phyloP scores from a whole-genome alignment of 2,888 invertebrate genomes.

The Drosophila meridionalis region DNA sequence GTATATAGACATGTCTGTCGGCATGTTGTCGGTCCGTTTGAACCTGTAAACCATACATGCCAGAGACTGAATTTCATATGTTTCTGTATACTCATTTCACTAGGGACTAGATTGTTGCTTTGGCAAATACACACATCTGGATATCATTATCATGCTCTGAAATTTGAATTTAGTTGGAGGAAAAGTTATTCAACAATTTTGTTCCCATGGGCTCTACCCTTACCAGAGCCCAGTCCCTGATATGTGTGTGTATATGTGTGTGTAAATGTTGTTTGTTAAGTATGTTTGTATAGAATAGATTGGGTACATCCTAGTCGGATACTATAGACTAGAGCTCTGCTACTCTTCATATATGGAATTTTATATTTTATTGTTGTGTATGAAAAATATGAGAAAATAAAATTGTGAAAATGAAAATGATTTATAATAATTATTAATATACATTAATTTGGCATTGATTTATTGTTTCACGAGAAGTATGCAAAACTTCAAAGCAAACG shows the following conservation, averaged over 20 bases:
- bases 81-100: background rate
- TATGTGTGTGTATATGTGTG: background rate
- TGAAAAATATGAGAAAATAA: too few relatives aligned
- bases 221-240: background rate
- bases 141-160: background rate
- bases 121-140: background rate
- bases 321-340: too few relatives aligned
- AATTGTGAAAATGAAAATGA: too few relatives aligned
- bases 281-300: background rate
- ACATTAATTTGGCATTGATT: background rate
- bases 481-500: background rate
- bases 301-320: too few relatives aligned
- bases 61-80: background rate
- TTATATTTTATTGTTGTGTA: too few relatives aligned
- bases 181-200: background rate
- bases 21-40: background rate
- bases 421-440: too few relatives aligned
- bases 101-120: background rate
- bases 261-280: background rate
- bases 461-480: background rate
- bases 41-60: background rate
- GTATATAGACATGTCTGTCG: background rate
- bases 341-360: too few relatives aligned
- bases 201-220: background rate
- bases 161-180: background rate